Base-by-base conservation (phyloP, 37 sponge, comb jelly and placozoan species). In the Spongia lamella region DNA sequence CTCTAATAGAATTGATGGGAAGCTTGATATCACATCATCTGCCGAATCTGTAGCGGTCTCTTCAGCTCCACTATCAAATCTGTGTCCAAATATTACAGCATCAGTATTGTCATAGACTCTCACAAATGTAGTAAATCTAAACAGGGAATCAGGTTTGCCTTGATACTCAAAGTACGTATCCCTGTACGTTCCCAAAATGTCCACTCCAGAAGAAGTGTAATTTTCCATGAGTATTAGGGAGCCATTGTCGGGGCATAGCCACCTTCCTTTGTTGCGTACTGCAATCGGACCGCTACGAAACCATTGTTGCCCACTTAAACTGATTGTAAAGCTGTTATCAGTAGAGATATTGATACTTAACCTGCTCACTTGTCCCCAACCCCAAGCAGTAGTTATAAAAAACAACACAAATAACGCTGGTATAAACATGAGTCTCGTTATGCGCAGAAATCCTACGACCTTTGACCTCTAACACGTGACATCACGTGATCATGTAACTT, bases 1-100 rank as follows among this genome's bases (percentile, higher is more conserved):
- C 19, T 63, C 65, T 0, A 71, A 39, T 17, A 65, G 33, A 26
- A 90, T 65, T n/a, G 91, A 69, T 1, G 91, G 91, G 56, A 70
- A 90, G 43, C 67, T 85, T 22, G 83, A 81, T 43, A 43, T 43
- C 47, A 43, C 47, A 43, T 43, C 47, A 43, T 43, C n/a, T 30
- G 50, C 58, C 1, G 53, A 68, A 36, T 67, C 17, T 5, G 19
- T 40, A 16, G 72, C n/a, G 63, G 76, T 21, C 43, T 58, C 38
- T 3, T 52, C 59, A 37, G 68, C 63, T 30, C 76, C 82, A 30
- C 54, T 55, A 13, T 53, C 25, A 38, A 40, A 81, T 14, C 27
- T 58, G 14, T 72, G 66, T 17, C 29, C 77, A 57, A 87, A 87
- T 15, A 43, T 51, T 1, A 75, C 64, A 20, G 32, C 77, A 4